Evolutionary conservation across 1,140 invertebrate species (phyloP).

Genomic region (Catajapyx aquilonaris): DNA sequence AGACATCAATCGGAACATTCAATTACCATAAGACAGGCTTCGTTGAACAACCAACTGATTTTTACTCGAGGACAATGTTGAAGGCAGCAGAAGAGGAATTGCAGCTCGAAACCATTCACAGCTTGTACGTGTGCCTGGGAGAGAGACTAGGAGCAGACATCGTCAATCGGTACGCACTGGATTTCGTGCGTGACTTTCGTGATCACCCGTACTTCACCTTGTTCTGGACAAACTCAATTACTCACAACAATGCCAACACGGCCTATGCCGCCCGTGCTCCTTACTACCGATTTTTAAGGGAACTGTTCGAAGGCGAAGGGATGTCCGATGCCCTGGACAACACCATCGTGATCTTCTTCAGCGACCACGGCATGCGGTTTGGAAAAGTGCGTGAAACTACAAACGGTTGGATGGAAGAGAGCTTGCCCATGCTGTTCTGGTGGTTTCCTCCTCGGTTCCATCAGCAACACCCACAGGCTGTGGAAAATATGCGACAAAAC

Average conservation of each 20-base stretch:
- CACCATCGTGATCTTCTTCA: slow-evolving; percentile 13
- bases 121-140: background rate
- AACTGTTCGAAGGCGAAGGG: no score
- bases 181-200: background rate
- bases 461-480: slow-evolving; percentile 5
- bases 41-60: slow-evolving; percentile 10
- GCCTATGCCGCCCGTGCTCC: no score
- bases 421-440: slow-evolving; percentile 13
- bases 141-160: background rate
- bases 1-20: background rate
- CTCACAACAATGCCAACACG: background rate
- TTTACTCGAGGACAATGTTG: slow-evolving; percentile 10
- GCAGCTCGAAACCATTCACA: background rate
- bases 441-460: slow-evolving; percentile 9
- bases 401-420: slow-evolving; percentile 13
- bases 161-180: background rate
- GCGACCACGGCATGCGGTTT: slow-evolving; percentile 13
- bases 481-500: slow-evolving; percentile 7
- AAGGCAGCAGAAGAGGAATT: slow-evolving; percentile 7
- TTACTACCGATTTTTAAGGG: no score
- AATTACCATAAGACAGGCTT: slow-evolving; percentile 6
- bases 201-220: background rate
- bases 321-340: no score
- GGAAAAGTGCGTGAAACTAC: slow-evolving; percentile 12
- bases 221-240: background rate